Base-by-base conservation (phyloP, 2,113 vertebrate species). In the Sclerurus mexicanus region DNA sequence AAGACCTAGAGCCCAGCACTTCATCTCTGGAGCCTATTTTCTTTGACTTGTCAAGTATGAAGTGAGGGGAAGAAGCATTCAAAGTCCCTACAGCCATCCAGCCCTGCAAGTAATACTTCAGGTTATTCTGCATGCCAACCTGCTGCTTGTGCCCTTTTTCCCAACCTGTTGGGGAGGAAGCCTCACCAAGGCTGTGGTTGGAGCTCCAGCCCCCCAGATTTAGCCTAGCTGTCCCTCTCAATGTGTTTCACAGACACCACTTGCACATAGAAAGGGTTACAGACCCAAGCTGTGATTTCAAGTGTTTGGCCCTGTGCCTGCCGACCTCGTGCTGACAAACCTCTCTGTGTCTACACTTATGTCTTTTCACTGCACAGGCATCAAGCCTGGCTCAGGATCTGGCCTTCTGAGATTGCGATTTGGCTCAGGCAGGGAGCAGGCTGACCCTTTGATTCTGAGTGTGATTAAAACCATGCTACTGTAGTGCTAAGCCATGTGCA, bases 391-490 rank as follows among this genome's bases (percentile, higher is more conserved):
- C 94, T 77, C 82, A 58, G 92, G 75, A 93, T 86, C 56, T 3
- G 31, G 91, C 82, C 96, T 95, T 97, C 85, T 20, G 94, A 95
- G 96, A 71, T 9, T 89, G 94, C 1, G 25, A 86, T 90, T 95
- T 94, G 96, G 94, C 93, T 95, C 90, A 93, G 90, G 62, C 90
- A 76, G 85, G 83, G 96, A 95, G 91, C 77, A 88, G 94, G 85
- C 93, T 93, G 93, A 95, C 96, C 96, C 95, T 96, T 94, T 95
- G 97, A 95, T 96, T 96, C 92, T 2, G 21, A 83, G 31, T 67
- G 87, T 90, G 96, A 97, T 96, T 96, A 94, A 95, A 97, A 77
- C 80, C 86, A 85, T 72, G 96, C 95, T 95, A 95, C 95, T 89
- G 93, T 91, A 95, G 92, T 39, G 22, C 82, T 89, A 94, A 84